These are phyloP conservation scores for Hippopotamus amphibius DNA, from an alignment of 2,113 vertebrate species.

Conservation along the genomic window DNA sequence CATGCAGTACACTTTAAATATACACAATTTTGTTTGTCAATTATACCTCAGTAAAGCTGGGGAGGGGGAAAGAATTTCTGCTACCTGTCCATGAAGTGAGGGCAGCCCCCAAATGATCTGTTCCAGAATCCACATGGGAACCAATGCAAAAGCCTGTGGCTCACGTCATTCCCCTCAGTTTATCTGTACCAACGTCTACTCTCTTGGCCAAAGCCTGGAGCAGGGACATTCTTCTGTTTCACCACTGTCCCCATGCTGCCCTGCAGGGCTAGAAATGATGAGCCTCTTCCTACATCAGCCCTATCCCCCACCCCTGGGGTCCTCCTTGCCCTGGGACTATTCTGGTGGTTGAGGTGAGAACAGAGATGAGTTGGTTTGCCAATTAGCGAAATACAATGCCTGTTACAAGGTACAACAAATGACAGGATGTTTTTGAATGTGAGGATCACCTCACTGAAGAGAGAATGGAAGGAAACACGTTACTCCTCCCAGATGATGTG, in stretches of 20 bases:
- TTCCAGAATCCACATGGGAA: neutral
- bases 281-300: neutral
- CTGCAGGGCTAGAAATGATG: no score
- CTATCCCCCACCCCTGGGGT: fast-evolving
- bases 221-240: neutral
- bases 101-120: neutral
- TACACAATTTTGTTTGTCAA: neutral
- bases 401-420: neutral
- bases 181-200: neutral
- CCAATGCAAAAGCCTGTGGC: neutral
- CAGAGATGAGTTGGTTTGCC: neutral
- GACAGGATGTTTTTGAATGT: neutral
- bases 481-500: neutral
- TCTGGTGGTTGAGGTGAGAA: neutral
- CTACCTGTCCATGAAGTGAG: neutral
- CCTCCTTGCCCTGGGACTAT: neutral
- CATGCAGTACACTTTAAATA: neutral
- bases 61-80: neutral
- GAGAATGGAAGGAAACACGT: neutral
- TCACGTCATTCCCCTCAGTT: neutral
- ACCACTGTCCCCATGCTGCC: neutral
- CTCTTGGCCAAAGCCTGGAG: neutral
- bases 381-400: no score
- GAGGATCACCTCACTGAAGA: neutral
- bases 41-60: neutral